Evolutionary conservation across 2,113 vertebrate species (phyloP).

Genomic region (Sceloporus tristichus): DNA sequence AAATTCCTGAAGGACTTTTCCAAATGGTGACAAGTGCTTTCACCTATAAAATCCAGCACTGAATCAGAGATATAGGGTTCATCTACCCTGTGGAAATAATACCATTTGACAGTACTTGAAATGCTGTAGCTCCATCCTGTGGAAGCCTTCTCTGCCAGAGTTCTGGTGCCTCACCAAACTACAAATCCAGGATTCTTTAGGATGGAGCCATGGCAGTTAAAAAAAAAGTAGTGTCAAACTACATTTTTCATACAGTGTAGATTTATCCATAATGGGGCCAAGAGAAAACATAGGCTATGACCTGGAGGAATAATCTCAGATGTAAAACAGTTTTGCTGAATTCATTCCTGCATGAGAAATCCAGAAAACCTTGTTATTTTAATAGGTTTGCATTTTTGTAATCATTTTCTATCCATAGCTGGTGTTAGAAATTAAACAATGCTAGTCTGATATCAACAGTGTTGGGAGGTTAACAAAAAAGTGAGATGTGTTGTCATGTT

Average conservation of each 20-base stretch:
- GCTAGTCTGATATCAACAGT: neutral
- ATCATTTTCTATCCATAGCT: neutral
- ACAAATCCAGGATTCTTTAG: too few relatives aligned
- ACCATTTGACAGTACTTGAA: too few relatives aligned
- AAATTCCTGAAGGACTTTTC: constrained; percentile 3
- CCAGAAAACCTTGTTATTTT: neutral
- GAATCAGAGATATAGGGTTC: neutral
- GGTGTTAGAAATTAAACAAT: constrained; percentile 1
- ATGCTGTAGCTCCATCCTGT: too few relatives aligned
- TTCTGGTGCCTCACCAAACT: too few relatives aligned
- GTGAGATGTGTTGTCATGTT: neutral
- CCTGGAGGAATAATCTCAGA: neutral
- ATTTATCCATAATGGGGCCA: constrained; percentile 17
- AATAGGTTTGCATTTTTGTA: neutral
- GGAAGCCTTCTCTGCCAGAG: too few relatives aligned
- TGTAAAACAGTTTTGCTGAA: neutral
- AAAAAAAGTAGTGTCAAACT: too few relatives aligned
- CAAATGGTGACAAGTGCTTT: neutral
- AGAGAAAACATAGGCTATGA: constrained; percentile 9
- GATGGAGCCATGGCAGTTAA: too few relatives aligned
- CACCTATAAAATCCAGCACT: neutral
- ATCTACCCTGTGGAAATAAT: too few relatives aligned
- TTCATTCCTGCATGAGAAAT: neutral
- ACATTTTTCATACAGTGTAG: too few relatives aligned
- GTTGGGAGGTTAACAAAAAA: neutral